These are phyloP conservation scores for Callospermophilus lateralis DNA, from an alignment of 2,113 vertebrate species.

Conservation along the genomic window DNA sequence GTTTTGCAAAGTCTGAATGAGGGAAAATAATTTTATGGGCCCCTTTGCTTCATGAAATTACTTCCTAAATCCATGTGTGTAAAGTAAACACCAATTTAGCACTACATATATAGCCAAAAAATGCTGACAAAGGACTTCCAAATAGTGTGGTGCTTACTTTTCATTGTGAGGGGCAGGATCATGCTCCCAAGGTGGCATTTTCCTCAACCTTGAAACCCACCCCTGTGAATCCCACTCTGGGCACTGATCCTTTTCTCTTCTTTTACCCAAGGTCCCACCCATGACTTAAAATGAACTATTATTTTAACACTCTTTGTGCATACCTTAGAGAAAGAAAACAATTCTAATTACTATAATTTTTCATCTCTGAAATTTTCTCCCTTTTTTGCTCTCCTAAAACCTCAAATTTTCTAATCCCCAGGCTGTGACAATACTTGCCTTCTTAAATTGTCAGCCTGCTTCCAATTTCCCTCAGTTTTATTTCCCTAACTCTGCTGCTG, in stretches of 20 bases:
- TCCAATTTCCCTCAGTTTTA: background rate
- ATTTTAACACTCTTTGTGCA: conserved; percentile 72
- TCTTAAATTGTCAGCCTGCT: conserved; percentile 25
- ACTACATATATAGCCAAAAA: conserved; percentile 25
- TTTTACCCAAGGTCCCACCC: conserved; percentile 53
- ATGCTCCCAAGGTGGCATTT: conserved; percentile 7
- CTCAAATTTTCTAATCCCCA: conserved; percentile 75
- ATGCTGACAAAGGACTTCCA: conserved; percentile 64
- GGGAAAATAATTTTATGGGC: conserved; percentile 28
- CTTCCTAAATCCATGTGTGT: conserved; percentile 34
- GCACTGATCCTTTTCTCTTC: background rate
- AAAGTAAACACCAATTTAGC: conserved; percentile 68
- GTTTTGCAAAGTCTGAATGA: conserved; percentile 57
- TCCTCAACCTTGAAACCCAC: background rate
- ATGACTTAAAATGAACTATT: conserved; percentile 75
- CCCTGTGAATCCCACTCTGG: background rate
- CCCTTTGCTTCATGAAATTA: conserved; percentile 18
- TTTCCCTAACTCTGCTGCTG: background rate
- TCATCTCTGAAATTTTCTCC: conserved; percentile 53
- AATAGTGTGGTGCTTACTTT: conserved; percentile 33
- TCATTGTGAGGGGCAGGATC: conserved; percentile 10
- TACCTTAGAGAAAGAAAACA: conserved; percentile 57
- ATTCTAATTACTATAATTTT: conserved; percentile 80
- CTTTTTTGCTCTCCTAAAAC: conserved; percentile 63
- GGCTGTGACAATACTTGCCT: conserved; percentile 55